phyloP scores from a whole-genome alignment of 2,113 vertebrate species.

The Piaya cayana region DNA sequence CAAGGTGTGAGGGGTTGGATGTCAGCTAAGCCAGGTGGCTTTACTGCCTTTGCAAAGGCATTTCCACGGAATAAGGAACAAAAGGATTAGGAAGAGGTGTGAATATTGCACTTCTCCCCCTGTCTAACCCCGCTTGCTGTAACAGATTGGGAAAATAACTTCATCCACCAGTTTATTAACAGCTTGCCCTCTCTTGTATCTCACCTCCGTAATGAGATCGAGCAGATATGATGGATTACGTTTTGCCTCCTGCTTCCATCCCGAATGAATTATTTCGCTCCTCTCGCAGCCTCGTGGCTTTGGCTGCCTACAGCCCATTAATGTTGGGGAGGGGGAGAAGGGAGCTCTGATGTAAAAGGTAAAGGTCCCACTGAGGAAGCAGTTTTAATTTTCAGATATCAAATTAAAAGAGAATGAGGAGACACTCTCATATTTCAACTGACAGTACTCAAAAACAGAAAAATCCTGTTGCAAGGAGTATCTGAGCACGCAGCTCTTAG shows the following conservation, averaged over 20 bases:
- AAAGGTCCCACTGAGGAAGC: constrained; percentile 64
- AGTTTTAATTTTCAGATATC: constrained; percentile 58
- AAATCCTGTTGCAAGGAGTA: neutral
- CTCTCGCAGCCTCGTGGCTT: constrained; percentile 10
- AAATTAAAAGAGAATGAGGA: constrained; percentile 9
- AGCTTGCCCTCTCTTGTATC: constrained; percentile 72
- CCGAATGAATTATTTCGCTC: constrained; percentile 71
- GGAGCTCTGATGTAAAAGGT: constrained; percentile 43
- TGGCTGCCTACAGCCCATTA: constrained; percentile 61
- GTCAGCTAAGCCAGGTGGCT: neutral
- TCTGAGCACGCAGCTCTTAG: neutral
- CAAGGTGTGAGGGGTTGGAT: accelerated
- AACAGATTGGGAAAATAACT: constrained; percentile 65
- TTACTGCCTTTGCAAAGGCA: neutral
- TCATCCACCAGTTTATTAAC: constrained; percentile 71
- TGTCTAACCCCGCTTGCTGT: neutral
- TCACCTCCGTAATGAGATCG: constrained; percentile 78
- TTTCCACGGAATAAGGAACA: constrained; percentile 12
- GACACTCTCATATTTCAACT: neutral
- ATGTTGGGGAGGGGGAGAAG: neutral
- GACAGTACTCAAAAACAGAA: neutral
- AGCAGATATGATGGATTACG: constrained; percentile 73
- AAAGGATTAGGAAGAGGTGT: constrained; percentile 54
- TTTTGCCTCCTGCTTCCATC: constrained; percentile 65
- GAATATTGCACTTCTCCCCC: constrained; percentile 57